Conservation (phyloP, 2,113 vertebrate genomes). For the Balaeniceps rex region DNA sequence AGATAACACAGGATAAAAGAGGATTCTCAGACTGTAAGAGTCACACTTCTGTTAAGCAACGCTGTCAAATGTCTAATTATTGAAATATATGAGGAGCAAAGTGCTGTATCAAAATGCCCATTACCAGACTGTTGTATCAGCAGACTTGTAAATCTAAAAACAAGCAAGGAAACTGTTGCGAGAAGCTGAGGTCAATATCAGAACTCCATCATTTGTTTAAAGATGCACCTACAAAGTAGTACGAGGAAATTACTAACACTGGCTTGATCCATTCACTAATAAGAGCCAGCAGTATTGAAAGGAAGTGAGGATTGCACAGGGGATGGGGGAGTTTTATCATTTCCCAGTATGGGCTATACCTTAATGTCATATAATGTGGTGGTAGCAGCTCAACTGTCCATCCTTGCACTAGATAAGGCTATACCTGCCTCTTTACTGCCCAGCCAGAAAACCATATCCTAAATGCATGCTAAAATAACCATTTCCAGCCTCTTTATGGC, state of each 20-base stretch:
- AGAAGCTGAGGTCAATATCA: not conserved
- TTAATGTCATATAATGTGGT: not conserved
- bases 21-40: not conserved
- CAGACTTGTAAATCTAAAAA: not conserved
- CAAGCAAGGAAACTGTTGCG: not conserved
- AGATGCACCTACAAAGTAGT: not conserved
- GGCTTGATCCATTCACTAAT: not conserved
- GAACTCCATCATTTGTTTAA: not conserved
- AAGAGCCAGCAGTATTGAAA: not conserved
- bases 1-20: not conserved
- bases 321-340: fast-evolving
- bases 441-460: not conserved
- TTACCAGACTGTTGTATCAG: not conserved
- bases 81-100: not conserved
- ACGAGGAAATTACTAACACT: not conserved
- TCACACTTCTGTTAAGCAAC: not conserved
- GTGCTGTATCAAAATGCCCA: not conserved
- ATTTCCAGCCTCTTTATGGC: not conserved
- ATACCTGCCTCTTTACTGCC: not conserved
- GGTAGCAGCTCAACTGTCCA: not conserved
- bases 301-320: not conserved
- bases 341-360: not conserved
- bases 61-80: not conserved
- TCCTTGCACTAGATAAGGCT: not conserved
- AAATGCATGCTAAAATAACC: not conserved